These are phyloP conservation scores for Diploptera punctata DNA, from an alignment of 2,888 invertebrate species.

Conservation along the genomic window DNA sequence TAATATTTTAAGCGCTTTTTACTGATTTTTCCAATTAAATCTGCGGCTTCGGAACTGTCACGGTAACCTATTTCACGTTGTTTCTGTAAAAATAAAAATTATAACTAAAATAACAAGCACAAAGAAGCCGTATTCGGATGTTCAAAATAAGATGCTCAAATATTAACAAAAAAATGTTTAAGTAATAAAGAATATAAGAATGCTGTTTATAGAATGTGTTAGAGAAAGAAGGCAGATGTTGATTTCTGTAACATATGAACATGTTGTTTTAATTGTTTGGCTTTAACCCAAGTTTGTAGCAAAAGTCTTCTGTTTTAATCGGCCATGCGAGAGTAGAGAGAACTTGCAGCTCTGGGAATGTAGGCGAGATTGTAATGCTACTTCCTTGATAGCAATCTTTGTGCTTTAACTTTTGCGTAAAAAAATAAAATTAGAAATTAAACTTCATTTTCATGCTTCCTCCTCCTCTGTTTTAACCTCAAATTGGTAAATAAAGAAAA, in stretches of 20 bases:
- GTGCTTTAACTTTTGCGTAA: neutral
- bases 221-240: neutral
- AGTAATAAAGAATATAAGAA: too few relatives aligned
- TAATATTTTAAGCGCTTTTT: too few relatives aligned
- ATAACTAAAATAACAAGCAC: too few relatives aligned
- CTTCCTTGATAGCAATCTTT: constrained; percentile 8
- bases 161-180: too few relatives aligned
- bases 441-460: neutral
- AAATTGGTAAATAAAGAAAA: neutral
- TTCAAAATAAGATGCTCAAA: too few relatives aligned
- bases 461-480: neutral
- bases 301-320: constrained; percentile 17
- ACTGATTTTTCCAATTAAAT: too few relatives aligned
- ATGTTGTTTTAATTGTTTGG: constrained; percentile 32
- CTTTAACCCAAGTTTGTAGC: constrained; percentile 20
- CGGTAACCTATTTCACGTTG: too few relatives aligned
- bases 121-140: too few relatives aligned
- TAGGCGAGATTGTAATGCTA: constrained; percentile 14
- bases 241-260: neutral
- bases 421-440: neutral
- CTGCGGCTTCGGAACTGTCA: too few relatives aligned
- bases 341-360: constrained; percentile 6
- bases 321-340: constrained; percentile 15
- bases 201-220: too few relatives aligned
- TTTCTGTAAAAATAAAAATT: too few relatives aligned